Evolutionary conservation across 2,888 invertebrate genomes (phyloP), one percentile per base, ranked within the genome.

Genomic region (Malthinus flaveolus): DNA sequence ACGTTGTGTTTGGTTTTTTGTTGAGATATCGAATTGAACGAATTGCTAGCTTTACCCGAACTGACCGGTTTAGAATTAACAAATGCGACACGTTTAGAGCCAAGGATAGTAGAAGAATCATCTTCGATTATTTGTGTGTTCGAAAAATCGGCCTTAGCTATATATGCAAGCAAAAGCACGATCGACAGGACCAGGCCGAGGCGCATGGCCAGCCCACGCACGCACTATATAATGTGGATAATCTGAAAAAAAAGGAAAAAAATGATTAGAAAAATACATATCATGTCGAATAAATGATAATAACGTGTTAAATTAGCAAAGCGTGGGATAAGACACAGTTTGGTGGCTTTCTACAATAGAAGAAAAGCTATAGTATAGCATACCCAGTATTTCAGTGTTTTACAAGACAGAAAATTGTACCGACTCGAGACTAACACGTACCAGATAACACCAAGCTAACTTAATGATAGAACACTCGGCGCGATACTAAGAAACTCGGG

Each of bases 201-300:
- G 82, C 81, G 82, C 83, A 83, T 83, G 83, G 82, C 83, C 83
- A 71, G 82, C 80, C 81, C 80, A 79, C 81, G 78, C 79, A 79
- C 79, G 75, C 75, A 75, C 73, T 74, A 71, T 66, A 69, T 69
- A 68, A 70, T 73, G 73, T 72, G 73, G 71, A 71, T 72, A 56
- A 66, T 57, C 67, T 67, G 61, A 44, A 67, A 67, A 8, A 36
- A 59, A 55, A 52, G 37, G 11, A 56, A 44, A 31, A 11, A 23
- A n/a, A n/a, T n/a, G 4, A 23, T 23, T 23, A 23, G 23, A 23
- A 23, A 23, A 3, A 23, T 23, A 23, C 5, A 23, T 23, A 3
- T 23, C 23, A 23, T 23, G 2, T 23, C 11, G n/a, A 10, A 11
- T 46, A 32, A 46, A 46, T 10, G 2, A 46, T 12, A 9, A 8